Evolutionary conservation across 53 echinoderm and acorn worm genomes (phyloP).

Genomic region (Echinarachnius parma): DNA sequence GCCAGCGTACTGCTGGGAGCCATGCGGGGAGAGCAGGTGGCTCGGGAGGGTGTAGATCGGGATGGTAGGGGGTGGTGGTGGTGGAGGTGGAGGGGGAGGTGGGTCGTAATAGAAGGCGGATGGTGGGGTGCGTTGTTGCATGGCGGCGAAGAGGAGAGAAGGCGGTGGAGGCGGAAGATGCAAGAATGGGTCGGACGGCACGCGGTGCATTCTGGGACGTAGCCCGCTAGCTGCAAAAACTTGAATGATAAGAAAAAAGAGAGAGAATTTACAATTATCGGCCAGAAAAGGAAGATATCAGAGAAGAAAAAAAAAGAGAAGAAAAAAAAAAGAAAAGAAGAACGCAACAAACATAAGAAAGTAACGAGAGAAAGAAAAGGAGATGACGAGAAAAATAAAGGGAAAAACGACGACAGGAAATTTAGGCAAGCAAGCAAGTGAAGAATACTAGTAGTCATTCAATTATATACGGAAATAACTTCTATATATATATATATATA

Average conservation of each 20-base stretch:
- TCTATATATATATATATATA: too few relatives aligned
- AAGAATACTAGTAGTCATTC: too few relatives aligned
- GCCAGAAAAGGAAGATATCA: not conserved
- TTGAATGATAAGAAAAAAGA: not conserved
- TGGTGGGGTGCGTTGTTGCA: not conserved
- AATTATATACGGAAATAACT: too few relatives aligned
- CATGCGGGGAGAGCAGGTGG: constrained; percentile 33
- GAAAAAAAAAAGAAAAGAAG: not conserved
- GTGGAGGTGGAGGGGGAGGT: constrained; percentile 22
- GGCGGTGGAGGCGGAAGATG: constrained; percentile 33
- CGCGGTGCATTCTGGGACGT: constrained; percentile 26
- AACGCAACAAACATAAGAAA: too few relatives aligned
- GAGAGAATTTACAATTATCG: too few relatives aligned
- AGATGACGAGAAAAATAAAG: too few relatives aligned
- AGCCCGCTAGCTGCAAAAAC: constrained; percentile 26
- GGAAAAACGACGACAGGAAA: too few relatives aligned
- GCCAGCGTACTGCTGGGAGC: not conserved
- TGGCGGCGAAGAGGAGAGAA: constrained; percentile 25
- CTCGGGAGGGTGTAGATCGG: constrained; percentile 24
- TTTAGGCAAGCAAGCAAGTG: too few relatives aligned
- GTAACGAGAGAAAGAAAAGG: too few relatives aligned
- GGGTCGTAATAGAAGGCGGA: constrained; percentile 11
- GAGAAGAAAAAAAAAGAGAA: constrained; percentile 4
- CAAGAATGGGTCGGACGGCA: constrained; percentile 33
- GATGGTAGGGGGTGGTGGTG: constrained; percentile 24